Conservation (phyloP, 2,797 vertebrate genomes). For the Delichon dasypus region DNA sequence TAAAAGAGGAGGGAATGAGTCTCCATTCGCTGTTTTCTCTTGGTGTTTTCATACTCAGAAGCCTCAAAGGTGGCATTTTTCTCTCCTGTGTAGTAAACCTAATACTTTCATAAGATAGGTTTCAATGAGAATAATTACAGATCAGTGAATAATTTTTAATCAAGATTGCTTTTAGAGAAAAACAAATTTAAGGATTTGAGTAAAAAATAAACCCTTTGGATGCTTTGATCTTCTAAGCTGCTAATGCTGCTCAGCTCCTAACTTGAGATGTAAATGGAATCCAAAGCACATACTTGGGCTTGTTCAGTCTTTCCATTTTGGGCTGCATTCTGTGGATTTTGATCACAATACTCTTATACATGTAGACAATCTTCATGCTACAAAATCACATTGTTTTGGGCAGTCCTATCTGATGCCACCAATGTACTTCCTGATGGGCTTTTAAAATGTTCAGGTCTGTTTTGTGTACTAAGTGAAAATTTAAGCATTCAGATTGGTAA, state of each 20-base stretch:
- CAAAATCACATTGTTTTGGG: not conserved
- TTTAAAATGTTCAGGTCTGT: not conserved
- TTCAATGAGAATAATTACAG: not conserved
- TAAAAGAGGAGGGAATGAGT: not conserved
- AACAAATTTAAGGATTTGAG: not conserved
- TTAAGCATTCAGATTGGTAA: not conserved
- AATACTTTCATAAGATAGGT: not conserved
- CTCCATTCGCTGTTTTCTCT: not conserved
- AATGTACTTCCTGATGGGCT: not conserved
- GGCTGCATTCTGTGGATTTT: not conserved
- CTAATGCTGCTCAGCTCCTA: not conserved
- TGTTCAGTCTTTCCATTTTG: not conserved
- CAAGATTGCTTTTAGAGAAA: not conserved
- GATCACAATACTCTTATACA: not conserved
- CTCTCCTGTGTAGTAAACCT: not conserved
- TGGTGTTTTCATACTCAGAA: not conserved
- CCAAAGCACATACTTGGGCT: not conserved
- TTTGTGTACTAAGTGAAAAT: not conserved
- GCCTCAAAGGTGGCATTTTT: not conserved
- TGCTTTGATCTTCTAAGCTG: not conserved
- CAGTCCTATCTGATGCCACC: not conserved
- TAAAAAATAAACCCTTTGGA: not conserved
- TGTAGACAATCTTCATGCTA: not conserved
- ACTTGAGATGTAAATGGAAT: not conserved
- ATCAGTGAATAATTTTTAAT: not conserved